Evolutionary conservation across 2,888 invertebrate species (phyloP).

Genomic region (Lissonota sp.): DNA sequence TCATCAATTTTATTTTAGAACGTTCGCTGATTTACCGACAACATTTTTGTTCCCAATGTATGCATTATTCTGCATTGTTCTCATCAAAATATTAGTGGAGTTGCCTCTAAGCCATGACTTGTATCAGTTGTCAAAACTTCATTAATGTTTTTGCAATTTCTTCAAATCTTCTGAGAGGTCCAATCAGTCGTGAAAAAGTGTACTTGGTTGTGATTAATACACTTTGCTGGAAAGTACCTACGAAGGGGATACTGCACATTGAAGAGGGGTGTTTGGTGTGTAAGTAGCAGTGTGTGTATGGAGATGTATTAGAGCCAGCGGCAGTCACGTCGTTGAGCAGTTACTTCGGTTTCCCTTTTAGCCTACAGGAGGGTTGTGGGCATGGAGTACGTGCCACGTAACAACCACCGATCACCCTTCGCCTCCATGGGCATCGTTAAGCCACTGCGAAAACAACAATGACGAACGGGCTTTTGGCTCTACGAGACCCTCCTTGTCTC

Average conservation of each 20-base stretch:
- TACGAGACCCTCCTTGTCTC: constrained; percentile 17
- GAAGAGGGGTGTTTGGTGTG: constrained; percentile 1
- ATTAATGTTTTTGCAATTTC: not conserved
- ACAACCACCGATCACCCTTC: constrained; percentile 57
- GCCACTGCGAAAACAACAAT: constrained; percentile 61
- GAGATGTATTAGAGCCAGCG: not conserved
- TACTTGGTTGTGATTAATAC: constrained; percentile 66
- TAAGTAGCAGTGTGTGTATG: not conserved
- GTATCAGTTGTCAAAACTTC: too few relatives aligned
- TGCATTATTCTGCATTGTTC: too few relatives aligned
- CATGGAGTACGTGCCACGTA: constrained; percentile 52
- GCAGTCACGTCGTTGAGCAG: constrained; percentile 54
- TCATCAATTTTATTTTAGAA: too few relatives aligned
- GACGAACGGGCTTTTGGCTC: constrained; percentile 56
- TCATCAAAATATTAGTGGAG: too few relatives aligned
- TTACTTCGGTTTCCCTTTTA: constrained; percentile 55
- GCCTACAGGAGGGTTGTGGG: constrained; percentile 32
- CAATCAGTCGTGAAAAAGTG: constrained; percentile 65
- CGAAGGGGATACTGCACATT: constrained; percentile 32
- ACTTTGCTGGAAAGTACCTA: constrained; percentile 38
- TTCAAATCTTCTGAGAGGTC: constrained; percentile 45
- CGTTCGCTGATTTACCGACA: too few relatives aligned
- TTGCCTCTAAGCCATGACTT: too few relatives aligned
- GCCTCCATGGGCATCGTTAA: constrained; percentile 50
- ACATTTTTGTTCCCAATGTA: too few relatives aligned